phyloP scores from a whole-genome alignment of 1,140 invertebrate genomes.

The Linepithema humile region DNA sequence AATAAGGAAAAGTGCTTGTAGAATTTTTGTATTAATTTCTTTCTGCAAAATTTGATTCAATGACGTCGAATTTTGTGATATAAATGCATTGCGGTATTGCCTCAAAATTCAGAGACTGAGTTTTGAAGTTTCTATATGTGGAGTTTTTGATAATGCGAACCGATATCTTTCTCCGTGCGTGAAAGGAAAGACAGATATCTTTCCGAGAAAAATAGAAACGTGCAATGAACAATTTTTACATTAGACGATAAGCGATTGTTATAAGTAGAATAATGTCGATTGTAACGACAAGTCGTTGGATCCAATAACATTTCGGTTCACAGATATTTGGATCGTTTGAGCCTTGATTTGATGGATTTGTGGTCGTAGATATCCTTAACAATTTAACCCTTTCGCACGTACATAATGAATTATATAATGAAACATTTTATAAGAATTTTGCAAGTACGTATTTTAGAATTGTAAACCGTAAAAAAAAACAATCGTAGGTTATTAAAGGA shows the following conservation, averaged over 20 bases:
- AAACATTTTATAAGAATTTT: conserved; percentile 41
- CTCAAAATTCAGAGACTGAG: conserved; percentile 7
- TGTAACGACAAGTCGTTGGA: background rate
- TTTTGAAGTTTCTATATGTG: background rate
- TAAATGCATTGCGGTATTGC: background rate
- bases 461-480: conserved; percentile 7
- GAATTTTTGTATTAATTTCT: background rate
- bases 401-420: conserved; percentile 13
- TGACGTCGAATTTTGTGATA: background rate
- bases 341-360: background rate
- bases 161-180: conserved; percentile 25
- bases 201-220: conserved; percentile 50
- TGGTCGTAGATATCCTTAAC: background rate
- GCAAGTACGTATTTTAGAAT: conserved; percentile 20
- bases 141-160: background rate
- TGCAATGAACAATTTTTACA: conserved; percentile 51
- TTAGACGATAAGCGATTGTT: background rate
- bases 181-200: conserved; percentile 8
- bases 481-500: background rate
- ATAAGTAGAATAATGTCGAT: background rate
- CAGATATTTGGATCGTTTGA: background rate
- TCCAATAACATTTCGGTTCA: background rate
- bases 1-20: background rate
- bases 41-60: background rate
- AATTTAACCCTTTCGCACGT: background rate